Evolutionary conservation across 2,888 invertebrate genomes (phyloP).

Genomic region (Hanleya hanleyi): DNA sequence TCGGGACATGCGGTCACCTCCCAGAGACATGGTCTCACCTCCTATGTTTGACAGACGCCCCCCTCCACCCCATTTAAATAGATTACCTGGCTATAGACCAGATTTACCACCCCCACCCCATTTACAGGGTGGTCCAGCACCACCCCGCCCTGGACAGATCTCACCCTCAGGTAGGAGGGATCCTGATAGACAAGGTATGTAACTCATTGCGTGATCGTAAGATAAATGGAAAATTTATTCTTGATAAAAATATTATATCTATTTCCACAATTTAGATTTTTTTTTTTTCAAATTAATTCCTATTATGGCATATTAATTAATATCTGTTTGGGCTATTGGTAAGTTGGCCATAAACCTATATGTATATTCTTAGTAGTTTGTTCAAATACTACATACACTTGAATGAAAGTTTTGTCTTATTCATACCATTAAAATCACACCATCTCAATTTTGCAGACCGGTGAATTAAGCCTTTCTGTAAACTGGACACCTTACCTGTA

Average conservation of each 20-base stretch:
- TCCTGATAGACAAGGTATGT: not conserved
- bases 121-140: constrained; percentile 2
- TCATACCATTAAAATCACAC: not conserved
- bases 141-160: not conserved
- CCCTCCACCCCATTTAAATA: constrained; percentile 35
- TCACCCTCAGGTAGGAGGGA: not conserved
- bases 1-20: constrained; percentile 33
- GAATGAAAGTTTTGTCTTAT: not conserved
- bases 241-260: no score
- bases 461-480: not conserved
- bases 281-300: no score
- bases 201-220: no score
- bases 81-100: constrained; percentile 24
- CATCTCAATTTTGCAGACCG: not conserved
- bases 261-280: no score
- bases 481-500: no score
- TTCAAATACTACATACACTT: not conserved
- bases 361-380: no score
- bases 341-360: no score
- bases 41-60: constrained; percentile 43
- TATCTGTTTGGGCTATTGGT: no score
- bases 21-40: constrained; percentile 26
- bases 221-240: no score
- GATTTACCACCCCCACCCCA: constrained; percentile 11
- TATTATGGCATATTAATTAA: no score